Evolutionary conservation across 2,888 invertebrate genomes (phyloP).

Genomic region (Piscicola geometra): DNA sequence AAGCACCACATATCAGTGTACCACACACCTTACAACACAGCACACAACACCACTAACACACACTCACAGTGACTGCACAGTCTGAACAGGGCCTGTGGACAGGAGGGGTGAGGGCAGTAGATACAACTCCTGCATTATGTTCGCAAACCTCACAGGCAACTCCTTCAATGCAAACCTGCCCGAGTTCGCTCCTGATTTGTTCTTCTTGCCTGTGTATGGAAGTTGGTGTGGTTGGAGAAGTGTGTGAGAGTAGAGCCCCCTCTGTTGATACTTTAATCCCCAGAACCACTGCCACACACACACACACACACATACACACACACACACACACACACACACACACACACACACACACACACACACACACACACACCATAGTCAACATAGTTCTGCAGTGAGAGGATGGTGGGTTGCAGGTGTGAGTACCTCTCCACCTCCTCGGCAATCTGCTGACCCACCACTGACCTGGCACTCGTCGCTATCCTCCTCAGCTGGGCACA

Average conservation of each 20-base stretch:
- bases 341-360: slow-evolving; percentile 20
- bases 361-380: slow-evolving; percentile 37
- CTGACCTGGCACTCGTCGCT: neutral
- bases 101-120: slow-evolving; percentile 85
- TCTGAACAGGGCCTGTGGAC: slow-evolving; percentile 83
- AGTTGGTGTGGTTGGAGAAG: no score
- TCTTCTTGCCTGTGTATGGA: slow-evolving; percentile 10
- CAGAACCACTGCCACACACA: no score
- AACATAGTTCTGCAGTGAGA: slow-evolving; percentile 37
- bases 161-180: slow-evolving; percentile 91
- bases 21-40: neutral
- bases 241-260: no score
- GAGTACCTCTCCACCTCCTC: slow-evolving; percentile 38
- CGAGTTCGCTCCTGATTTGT: slow-evolving; percentile 28
- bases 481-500: neutral
- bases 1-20: neutral
- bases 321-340: slow-evolving; percentile 9
- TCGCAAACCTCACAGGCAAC: slow-evolving; percentile 89
- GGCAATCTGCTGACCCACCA: slow-evolving; percentile 21
- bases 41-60: neutral
- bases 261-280: no score
- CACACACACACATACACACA: slow-evolving; percentile 9
- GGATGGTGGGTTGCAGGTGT: slow-evolving; percentile 35
- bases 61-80: slow-evolving; percentile 68
- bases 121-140: slow-evolving; percentile 99